These are phyloP conservation scores for Callipepla californica DNA, from an alignment of 2,113 vertebrate species.

Conservation along the genomic window DNA sequence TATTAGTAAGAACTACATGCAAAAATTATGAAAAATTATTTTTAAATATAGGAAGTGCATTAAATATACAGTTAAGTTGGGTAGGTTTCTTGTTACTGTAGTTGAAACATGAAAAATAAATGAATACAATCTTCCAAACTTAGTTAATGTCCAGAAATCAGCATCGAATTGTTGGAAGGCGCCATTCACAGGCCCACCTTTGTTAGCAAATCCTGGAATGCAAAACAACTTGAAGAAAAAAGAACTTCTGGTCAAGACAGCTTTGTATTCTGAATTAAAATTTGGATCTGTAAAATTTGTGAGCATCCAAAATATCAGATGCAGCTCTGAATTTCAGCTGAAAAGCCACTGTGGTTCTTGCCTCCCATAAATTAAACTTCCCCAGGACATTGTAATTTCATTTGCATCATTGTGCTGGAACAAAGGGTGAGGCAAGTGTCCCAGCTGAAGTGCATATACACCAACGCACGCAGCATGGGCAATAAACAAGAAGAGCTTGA, in stretches of 20 bases:
- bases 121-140: not conserved
- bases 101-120: not conserved
- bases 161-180: not conserved
- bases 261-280: not conserved
- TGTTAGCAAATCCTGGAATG: not conserved
- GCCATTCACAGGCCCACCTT: not conserved
- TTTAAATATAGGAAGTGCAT: not conserved
- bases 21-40: not conserved
- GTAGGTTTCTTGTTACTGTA: not conserved
- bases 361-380: not conserved
- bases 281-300: not conserved
- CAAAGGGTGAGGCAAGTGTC: too few species aligned
- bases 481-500: too few species aligned
- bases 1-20: not conserved
- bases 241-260: conserved; percentile 2
- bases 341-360: not conserved
- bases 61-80: not conserved
- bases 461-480: too few species aligned
- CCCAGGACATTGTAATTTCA: not conserved
- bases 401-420: not conserved
- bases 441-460: too few species aligned
- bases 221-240: not conserved
- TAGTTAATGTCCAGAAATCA: not conserved
- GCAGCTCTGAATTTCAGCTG: not conserved
- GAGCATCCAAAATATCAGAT: not conserved